Evolutionary conservation across 2,888 invertebrate species (phyloP), one percentile per base, ranked within the genome.

Genomic region (Entomobrya proxima): DNA sequence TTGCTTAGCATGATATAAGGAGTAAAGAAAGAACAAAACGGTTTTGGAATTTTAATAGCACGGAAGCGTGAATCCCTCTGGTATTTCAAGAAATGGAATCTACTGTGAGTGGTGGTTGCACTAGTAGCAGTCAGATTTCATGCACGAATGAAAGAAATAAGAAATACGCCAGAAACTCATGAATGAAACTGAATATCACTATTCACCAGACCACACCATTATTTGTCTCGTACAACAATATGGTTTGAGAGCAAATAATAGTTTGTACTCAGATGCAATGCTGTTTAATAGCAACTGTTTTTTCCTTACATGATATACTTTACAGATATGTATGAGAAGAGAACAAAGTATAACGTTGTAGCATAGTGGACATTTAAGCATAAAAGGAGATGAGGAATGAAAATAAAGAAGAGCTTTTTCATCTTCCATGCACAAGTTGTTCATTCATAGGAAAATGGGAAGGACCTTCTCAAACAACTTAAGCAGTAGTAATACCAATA

Each of bases 131-230:
- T 79, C 72, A 85, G 79, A 85, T 85, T 85, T 85, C 85, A 85
- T 85, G 85, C 85, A 78, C 85, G 85, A 85, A 85, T 85, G 79
- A 85, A 85, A 79, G 74, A 75, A 84, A 84, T 84, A 84, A 35
- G 79, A 85, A 79, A 85, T 79, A 85, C 55, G 72, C 44, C 44
- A 47, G 72, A 64, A 35, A 85, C 67, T 18, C 77, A 58, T 69
- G 84, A 77, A 64, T 67, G 79, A 79, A 85, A 79, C 79, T 61
- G 78, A 85, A 74, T 79, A 74, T 78, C 50, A 18, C 69, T 64
- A 74, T 80, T 18, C n/a, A 64, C 64, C 64, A 64, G 21, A 64
- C 64, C 64, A 64, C 64, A 37, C 18, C 11, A 64, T 55, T 27
- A 27, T 55, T 55, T 58, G 44, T 58, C 50, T 44, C 64, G 35